Evolutionary conservation across 2,113 vertebrate species (phyloP).

Genomic region (Arvicanthis niloticus): DNA sequence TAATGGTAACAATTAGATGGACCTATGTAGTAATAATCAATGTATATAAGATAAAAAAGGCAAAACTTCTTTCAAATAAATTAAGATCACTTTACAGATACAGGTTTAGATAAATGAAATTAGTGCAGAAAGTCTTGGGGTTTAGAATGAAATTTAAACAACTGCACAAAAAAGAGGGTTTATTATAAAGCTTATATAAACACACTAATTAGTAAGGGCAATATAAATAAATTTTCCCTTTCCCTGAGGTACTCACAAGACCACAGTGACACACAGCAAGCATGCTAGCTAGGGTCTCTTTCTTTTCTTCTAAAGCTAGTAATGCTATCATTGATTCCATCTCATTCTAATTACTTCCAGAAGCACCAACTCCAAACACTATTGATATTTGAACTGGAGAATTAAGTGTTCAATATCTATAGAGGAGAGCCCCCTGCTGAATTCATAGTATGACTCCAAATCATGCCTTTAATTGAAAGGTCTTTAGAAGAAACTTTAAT

Average conservation of each 20-base stretch:
- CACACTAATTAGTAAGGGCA: background rate
- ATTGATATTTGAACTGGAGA: background rate
- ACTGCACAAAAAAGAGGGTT: background rate
- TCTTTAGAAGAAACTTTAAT: background rate
- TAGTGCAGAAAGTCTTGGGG: slow-evolving; percentile 2
- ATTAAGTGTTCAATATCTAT: background rate
- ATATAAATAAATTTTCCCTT: slow-evolving; percentile 27
- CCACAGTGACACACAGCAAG: background rate
- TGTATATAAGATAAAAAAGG: slow-evolving; percentile 35
- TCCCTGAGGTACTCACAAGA: background rate
- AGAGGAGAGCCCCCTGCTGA: background rate
- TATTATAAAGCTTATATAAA: slow-evolving; percentile 26
- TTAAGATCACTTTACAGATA: background rate
- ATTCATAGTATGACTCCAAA: background rate
- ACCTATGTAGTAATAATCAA: slow-evolving; percentile 8
- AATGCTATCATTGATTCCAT: background rate
- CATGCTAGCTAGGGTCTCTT: background rate
- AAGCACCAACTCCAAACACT: background rate
- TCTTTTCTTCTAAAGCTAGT: background rate
- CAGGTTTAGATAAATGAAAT: slow-evolving; percentile 42
- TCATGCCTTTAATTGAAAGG: background rate
- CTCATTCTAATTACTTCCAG: background rate
- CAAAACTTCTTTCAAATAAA: slow-evolving; percentile 29
- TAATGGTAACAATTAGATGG: background rate
- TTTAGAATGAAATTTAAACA: slow-evolving; percentile 29